A percentile compares a stretch with the other conserved stretches of the same genome.
Evolutionary conservation across 92 coral and sea anemone species (phyloP).

Genomic region (Metridium senile): DNA sequence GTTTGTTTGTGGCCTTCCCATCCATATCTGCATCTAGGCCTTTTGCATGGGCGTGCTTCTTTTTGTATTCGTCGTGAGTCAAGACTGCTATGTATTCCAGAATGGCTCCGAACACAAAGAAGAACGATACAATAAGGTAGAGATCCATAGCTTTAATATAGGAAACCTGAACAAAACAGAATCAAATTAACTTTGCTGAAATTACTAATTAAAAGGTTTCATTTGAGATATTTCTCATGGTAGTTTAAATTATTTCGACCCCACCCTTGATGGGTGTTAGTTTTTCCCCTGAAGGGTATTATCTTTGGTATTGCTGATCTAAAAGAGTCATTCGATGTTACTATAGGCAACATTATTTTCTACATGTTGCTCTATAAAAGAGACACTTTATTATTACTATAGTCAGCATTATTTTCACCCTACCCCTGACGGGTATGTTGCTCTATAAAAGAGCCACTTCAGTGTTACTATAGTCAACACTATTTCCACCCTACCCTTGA

Average conservation of each 20-base stretch:
- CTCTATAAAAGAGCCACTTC: neutral
- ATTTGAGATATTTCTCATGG: too few relatives aligned
- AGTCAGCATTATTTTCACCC: neutral
- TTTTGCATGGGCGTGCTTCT: neutral
- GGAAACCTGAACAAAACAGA: constrained; percentile 54
- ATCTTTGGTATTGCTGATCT: neutral
- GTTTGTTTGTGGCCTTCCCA: too few relatives aligned
- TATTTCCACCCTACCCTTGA: neutral
- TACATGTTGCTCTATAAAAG: neutral
- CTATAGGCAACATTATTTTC: too few relatives aligned
- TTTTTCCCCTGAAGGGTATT: too few relatives aligned
- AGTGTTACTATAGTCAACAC: too few relatives aligned
- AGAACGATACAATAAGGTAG: constrained; percentile 73
- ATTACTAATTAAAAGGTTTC: too few relatives aligned
- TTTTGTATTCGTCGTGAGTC: constrained; percentile 27
- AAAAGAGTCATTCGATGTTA: too few relatives aligned
- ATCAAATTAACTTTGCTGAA: too few relatives aligned
- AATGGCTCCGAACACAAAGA: constrained; percentile 86
- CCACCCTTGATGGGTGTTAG: neutral
- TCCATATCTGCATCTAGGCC: constrained; percentile 2
- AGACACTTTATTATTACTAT: neutral
- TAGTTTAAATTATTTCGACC: neutral
- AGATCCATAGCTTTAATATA: constrained; percentile 86
- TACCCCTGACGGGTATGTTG: neutral
- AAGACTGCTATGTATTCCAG: constrained; percentile 74